Evolutionary conservation across 2,888 invertebrate species (phyloP), one percentile per base, ranked within the genome.

Genomic region (Tiliacea citrago): DNA sequence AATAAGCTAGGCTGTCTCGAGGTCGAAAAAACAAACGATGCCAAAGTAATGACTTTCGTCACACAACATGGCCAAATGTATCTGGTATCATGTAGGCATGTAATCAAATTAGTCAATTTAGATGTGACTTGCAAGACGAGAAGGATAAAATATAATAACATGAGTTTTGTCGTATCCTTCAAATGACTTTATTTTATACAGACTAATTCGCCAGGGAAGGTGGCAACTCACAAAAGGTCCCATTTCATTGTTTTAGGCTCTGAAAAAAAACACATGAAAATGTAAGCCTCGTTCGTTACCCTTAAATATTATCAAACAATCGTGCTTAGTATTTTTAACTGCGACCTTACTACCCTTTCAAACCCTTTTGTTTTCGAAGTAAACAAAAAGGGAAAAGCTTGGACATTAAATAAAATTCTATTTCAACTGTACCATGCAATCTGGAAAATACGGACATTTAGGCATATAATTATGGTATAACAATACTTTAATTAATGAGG

Each of bases 1-100:
- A 83, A 88, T 86, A 84, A 79, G 75, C 81, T 84, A 79, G 86
- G 81, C 73, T 66, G 78, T 70, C 67, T 82, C 85, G 81, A 90
- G 89, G 89, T 80, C 81, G 67, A 67, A 81, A 73, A 66, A 66
- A 62, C 60, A 78, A 79, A 80, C 78, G 67, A 79, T 77, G 73
- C 68, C 63, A 73, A 81, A 77, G 76, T 78, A 79, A 68, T 73
- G 71, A 73, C 81, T 88, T 84, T 87, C 77, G 79, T 78, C 69
- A 81, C 63, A 76, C 74, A 73, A 76, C 75, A 77, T 60, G 47
- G 42, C 68, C 75, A 78, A 78, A 81, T 75, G 35, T 68, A 75
- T 86, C 39, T 53, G 55, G 66, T 51, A 74, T n/a, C n/a, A n/a
- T 39, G 81, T 81, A 80, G 84, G 80, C 24, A 72, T 82, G 53